Conservation (phyloP, 2,113 vertebrate genomes). For the Cepphus grylle region DNA sequence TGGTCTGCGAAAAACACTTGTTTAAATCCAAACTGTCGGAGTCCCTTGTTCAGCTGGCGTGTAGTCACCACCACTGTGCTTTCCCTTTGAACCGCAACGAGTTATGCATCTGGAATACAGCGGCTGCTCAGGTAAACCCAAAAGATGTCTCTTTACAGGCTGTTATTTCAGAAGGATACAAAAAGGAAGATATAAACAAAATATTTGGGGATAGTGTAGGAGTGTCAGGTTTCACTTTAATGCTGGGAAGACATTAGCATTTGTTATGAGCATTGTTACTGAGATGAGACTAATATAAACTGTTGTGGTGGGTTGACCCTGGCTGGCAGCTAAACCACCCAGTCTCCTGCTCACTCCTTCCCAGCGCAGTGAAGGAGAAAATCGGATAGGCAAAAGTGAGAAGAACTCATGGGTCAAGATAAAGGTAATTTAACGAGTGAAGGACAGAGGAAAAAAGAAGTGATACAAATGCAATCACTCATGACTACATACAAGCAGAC, state of each 20-base stretch:
- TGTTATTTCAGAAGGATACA: neutral
- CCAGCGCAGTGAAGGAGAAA: neutral
- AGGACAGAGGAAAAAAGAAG: neutral
- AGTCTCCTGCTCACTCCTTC: neutral
- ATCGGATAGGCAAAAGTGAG: neutral
- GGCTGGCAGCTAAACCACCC: neutral
- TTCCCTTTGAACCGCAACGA: conserved; percentile 70
- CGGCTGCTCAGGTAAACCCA: conserved; percentile 65
- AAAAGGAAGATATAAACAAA: neutral
- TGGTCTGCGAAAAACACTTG: conserved; percentile 64
- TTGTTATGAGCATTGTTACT: neutral
- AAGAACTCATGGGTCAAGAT: accelerated
- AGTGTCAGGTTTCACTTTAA: neutral
- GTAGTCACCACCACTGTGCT: conserved; percentile 66
- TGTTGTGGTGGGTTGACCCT: neutral
- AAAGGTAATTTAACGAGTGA: neutral
- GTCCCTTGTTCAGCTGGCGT: conserved; percentile 78
- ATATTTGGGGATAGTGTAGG: too few species aligned
- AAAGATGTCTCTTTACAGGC: neutral
- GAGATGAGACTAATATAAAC: neutral
- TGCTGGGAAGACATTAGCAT: neutral
- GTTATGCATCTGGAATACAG: conserved; percentile 73
- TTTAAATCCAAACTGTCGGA: conserved; percentile 36
- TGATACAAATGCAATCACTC: neutral
- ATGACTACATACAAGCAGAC: neutral